phyloP scores from a whole-genome alignment of 2,888 invertebrate species.

The Pimpla rufipes region DNA sequence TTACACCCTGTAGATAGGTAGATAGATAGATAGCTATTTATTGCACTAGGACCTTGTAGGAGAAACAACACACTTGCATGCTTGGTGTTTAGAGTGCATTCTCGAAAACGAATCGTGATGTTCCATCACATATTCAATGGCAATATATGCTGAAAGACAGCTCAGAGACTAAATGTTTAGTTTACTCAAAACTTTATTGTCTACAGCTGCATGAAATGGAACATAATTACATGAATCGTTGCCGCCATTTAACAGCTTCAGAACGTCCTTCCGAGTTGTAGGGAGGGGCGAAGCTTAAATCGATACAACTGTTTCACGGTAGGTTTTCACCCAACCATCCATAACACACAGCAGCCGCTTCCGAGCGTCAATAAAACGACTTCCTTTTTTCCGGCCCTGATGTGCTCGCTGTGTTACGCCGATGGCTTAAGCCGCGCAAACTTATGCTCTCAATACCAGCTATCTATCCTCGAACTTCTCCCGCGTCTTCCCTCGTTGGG shows the following conservation, averaged over 20 bases:
- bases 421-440: slow-evolving; percentile 29
- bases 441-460: slow-evolving; percentile 3
- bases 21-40: too few relatives aligned
- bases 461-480: slow-evolving; percentile 22
- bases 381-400: slow-evolving; percentile 38
- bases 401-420: slow-evolving; percentile 22
- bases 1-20: too few relatives aligned
- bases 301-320: slow-evolving; percentile 73
- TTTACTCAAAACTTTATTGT: not conserved
- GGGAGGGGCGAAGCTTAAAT: slow-evolving; percentile 69
- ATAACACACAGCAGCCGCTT: slow-evolving; percentile 13
- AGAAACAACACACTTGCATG: too few relatives aligned
- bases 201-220: slow-evolving; percentile 22
- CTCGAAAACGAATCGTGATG: too few relatives aligned
- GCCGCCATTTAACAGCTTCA: slow-evolving; percentile 4
- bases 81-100: too few relatives aligned
- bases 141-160: too few relatives aligned
- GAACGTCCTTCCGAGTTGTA: slow-evolving; percentile 15
- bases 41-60: too few relatives aligned
- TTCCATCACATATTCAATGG: too few relatives aligned
- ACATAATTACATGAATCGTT: slow-evolving; percentile 48
- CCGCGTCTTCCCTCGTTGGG: slow-evolving; percentile 23
- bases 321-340: slow-evolving; percentile 36
- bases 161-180: slow-evolving; percentile 31
- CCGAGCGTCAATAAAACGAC: slow-evolving; percentile 21